These are phyloP conservation scores for Stenodema calcarata DNA, from an alignment of 2,888 invertebrate genomes.

Conservation along the genomic window DNA sequence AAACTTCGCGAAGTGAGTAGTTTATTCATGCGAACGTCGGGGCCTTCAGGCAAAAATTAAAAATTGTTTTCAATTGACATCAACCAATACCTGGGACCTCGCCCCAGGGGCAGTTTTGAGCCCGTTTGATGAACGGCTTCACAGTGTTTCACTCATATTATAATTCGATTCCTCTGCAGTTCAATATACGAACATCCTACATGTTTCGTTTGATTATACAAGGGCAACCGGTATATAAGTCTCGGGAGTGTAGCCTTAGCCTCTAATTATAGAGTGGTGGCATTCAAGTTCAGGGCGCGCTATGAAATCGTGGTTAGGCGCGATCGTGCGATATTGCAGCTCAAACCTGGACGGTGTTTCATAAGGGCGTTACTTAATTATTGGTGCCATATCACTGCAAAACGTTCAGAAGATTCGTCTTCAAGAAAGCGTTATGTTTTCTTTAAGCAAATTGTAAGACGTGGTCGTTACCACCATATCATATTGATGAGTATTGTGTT, in stretches of 20 bases:
- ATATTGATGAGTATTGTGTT: too few relatives aligned
- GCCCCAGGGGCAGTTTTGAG: neutral
- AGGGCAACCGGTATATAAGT: slow-evolving; percentile 25
- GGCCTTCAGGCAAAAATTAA: neutral
- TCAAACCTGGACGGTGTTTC: neutral
- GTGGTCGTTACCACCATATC: too few relatives aligned
- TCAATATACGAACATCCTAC: neutral
- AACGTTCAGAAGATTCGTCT: neutral
- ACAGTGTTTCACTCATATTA: neutral
- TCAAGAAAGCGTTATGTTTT: too few relatives aligned
- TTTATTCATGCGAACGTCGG: neutral
- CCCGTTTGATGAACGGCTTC: slow-evolving; percentile 18
- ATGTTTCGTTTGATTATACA: neutral
- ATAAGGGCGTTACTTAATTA: neutral
- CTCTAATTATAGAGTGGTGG: neutral
- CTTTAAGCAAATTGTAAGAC: too few relatives aligned
- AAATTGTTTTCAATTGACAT: slow-evolving; percentile 21
- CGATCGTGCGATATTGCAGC: neutral
- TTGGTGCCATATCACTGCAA: neutral
- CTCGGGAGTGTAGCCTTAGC: neutral
- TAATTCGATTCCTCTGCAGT: slow-evolving; percentile 5
- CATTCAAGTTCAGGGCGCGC: neutral
- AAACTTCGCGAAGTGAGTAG: neutral
- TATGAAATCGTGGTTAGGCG: neutral
- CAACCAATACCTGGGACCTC: neutral